Evolutionary conservation across 2,113 vertebrate species (phyloP).

Genomic region (Cisticola juncidis): DNA sequence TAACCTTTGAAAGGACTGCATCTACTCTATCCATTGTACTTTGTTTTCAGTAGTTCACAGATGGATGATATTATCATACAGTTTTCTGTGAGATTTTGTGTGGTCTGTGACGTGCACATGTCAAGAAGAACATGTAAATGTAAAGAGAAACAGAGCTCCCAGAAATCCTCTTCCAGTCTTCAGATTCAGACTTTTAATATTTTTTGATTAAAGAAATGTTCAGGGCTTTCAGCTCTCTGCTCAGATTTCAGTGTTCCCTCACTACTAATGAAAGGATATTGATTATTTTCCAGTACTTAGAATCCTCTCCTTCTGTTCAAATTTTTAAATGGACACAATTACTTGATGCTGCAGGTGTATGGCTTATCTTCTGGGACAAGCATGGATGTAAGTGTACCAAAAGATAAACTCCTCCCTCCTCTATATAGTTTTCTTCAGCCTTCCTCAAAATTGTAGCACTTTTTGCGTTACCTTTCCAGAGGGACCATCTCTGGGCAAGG

Average conservation of each 20-base stretch:
- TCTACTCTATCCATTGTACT: background rate
- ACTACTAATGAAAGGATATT: background rate
- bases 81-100: background rate
- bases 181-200: background rate
- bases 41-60: background rate
- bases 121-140: background rate
- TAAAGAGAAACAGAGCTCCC: background rate
- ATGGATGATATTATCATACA: background rate
- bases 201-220: background rate
- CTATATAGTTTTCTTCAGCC: background rate
- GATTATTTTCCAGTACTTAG: background rate
- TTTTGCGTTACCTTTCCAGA: background rate
- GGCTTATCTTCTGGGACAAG: background rate
- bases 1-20: constrained; percentile 1
- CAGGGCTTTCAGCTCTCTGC: background rate
- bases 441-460: background rate
- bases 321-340: background rate
- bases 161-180: background rate
- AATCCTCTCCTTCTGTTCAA: background rate
- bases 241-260: background rate
- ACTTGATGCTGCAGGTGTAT: background rate
- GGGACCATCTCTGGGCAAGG: background rate
- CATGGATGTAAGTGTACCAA: background rate
- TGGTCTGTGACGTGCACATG: background rate
- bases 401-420: background rate